A percentile compares a stretch with the other conserved stretches of the same genome.
phyloP scores from a whole-genome alignment of 2,797 vertebrate genomes.

The Sebastolobus altivelis region DNA sequence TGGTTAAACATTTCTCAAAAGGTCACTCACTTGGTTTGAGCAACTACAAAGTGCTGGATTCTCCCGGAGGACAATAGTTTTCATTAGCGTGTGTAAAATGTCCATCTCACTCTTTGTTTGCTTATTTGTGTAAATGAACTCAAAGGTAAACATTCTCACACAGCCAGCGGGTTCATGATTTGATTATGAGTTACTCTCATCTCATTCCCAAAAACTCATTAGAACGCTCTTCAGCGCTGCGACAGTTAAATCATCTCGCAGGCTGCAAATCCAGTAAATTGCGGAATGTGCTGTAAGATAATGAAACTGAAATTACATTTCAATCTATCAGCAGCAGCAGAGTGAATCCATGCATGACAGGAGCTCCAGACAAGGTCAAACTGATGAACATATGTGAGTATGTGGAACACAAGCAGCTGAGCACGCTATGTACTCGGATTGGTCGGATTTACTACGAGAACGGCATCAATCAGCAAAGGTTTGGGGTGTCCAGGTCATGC shows the following conservation, averaged over 20 bases:
- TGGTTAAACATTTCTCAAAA: conserved; percentile 33
- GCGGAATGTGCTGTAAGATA: conserved; percentile 47
- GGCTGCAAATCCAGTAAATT: conserved; percentile 26
- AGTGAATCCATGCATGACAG: conserved; percentile 45
- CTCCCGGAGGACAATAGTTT: neutral
- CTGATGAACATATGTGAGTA: conserved; percentile 32
- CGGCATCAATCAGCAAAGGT: neutral
- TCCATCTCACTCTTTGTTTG: conserved; percentile 2
- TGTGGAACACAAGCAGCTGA: conserved; percentile 13
- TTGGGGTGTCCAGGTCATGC: neutral
- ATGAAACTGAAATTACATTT: conserved; percentile 67
- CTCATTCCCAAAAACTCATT: conserved; percentile 44
- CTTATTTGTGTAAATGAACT: conserved; percentile 30
- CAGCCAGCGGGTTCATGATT: conserved; percentile 35
- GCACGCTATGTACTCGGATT: neutral
- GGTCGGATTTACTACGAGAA: neutral
- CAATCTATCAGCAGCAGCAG: conserved; percentile 40
- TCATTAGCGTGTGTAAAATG: conserved; percentile 7
- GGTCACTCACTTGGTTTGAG: conserved; percentile 39
- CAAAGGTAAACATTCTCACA: conserved; percentile 34
- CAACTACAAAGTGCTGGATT: neutral
- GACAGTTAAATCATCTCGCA: conserved; percentile 45
- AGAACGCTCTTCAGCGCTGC: neutral
- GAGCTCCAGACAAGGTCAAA: conserved; percentile 52
- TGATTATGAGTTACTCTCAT: conserved; percentile 45